A percentile compares a stretch with the other conserved stretches of the same genome.
Evolutionary conservation across 2,797 vertebrate species (phyloP).

Genomic region (Pyrocephalus nanus): DNA sequence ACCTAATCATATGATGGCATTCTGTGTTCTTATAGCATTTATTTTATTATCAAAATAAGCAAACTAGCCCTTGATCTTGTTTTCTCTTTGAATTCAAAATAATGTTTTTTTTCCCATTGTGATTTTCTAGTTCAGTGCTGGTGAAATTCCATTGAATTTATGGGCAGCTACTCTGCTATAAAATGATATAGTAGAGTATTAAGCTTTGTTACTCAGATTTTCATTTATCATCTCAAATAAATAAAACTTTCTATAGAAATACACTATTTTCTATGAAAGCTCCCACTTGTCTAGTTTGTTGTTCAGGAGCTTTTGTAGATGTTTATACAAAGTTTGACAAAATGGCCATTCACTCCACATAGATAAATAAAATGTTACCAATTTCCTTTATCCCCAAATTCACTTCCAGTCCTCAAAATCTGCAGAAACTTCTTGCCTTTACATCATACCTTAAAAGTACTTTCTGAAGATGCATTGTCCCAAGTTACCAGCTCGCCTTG

Average conservation of each 20-base stretch:
- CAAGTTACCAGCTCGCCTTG: neutral
- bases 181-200: neutral
- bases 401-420: neutral
- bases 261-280: neutral
- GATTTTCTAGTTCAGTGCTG: neutral
- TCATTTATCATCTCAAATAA: conserved; percentile 32
- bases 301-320: conserved; percentile 1
- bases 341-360: neutral
- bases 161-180: neutral
- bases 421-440: neutral
- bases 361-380: neutral
- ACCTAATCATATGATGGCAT: neutral
- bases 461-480: neutral
- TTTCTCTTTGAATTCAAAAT: conserved; percentile 2
- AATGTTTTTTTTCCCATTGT: neutral
- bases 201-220: conserved; percentile 21
- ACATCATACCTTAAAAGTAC: accelerated
- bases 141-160: conserved; percentile 18
- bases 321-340: neutral
- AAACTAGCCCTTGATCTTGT: neutral
- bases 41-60: conserved; percentile 2
- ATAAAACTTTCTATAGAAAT: conserved; percentile 13
- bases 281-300: neutral
- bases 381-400: neutral
- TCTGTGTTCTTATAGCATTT: neutral